A percentile compares a stretch with the other conserved stretches of the same genome.
phyloP scores from a whole-genome alignment of 2,888 invertebrate species.

The Rhagium mordax region DNA sequence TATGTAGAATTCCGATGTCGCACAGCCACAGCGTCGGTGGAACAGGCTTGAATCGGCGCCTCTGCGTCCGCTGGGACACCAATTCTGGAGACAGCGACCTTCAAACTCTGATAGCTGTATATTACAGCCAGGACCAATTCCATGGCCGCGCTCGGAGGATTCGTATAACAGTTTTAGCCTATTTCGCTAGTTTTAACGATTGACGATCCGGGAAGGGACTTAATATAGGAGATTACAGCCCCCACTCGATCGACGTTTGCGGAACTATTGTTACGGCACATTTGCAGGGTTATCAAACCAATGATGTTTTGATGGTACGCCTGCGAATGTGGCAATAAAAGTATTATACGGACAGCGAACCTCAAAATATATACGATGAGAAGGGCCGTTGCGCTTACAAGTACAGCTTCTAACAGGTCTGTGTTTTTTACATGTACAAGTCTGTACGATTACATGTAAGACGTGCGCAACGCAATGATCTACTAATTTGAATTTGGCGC shows the following conservation, averaged over 20 bases:
- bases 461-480: no score
- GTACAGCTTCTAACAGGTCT: no score
- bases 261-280: not conserved
- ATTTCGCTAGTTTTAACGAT: not conserved
- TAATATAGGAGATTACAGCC: not conserved
- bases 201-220: not conserved
- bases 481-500: no score
- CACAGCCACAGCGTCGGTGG: constrained; percentile 32
- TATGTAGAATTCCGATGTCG: not conserved
- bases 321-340: no score
- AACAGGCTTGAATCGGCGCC: constrained; percentile 51
- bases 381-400: no score
- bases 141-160: not conserved
- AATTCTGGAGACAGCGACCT: constrained; percentile 10
- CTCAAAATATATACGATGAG: no score
- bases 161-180: not conserved
- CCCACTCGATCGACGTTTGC: not conserved
- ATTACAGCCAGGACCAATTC: constrained; percentile 10
- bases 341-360: no score
- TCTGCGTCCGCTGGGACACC: constrained; percentile 52
- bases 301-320: no score
- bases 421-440: no score
- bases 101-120: constrained; percentile 39
- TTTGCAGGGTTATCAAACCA: no score
- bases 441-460: no score